These are phyloP conservation scores for Graptemys geographica DNA, from an alignment of 2,797 vertebrate species.

Conservation along the genomic window DNA sequence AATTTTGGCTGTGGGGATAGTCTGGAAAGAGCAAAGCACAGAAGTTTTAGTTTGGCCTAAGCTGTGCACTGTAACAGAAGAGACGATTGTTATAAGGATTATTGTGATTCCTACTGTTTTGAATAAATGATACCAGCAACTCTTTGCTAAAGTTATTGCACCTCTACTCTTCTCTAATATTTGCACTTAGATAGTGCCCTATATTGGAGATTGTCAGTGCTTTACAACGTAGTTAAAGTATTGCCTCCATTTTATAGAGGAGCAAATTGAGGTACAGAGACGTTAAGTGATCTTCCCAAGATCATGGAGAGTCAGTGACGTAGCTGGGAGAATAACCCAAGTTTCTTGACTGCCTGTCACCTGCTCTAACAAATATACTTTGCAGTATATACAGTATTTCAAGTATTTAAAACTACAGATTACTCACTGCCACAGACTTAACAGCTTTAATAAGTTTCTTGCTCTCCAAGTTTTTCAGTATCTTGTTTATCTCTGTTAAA, in stretches of 20 bases:
- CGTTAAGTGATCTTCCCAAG: neutral
- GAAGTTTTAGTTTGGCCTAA: neutral
- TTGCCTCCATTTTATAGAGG: neutral
- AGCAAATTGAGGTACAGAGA: neutral
- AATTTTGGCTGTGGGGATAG: neutral
- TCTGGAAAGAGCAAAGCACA: neutral
- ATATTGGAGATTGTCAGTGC: neutral
- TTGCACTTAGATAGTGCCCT: neutral
- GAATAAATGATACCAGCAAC: neutral
- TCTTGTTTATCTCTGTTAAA: slow-evolving; percentile 98
- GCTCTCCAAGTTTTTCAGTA: slow-evolving; percentile 98
- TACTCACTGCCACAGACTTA: slow-evolving; percentile 97
- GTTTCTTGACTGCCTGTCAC: neutral
- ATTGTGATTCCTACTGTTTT: neutral
- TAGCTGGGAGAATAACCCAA: neutral
- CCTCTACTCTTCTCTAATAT: neutral
- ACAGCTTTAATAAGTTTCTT: slow-evolving; percentile 99
- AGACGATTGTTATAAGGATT: neutral
- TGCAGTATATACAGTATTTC: neutral
- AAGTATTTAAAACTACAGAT: neutral
- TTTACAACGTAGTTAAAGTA: neutral
- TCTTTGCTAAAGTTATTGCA: neutral
- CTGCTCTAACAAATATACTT: neutral
- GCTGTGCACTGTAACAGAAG: neutral
- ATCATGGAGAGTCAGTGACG: neutral